Conservation (phyloP, 2,797 vertebrate species). For the Oryzias dopingdopingensis region DNA sequence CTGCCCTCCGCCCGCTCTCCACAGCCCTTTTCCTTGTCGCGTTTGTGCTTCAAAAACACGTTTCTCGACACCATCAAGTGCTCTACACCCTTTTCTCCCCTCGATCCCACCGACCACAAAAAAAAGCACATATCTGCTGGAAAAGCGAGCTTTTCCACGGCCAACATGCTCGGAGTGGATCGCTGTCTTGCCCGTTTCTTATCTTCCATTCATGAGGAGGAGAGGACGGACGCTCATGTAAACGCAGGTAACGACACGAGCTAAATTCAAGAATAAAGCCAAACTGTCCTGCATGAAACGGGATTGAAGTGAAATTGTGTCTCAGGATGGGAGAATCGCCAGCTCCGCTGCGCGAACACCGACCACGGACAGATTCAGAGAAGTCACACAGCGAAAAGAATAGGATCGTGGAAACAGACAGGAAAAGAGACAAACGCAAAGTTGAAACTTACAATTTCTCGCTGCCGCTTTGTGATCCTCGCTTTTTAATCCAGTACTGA, state of each 20-base stretch:
- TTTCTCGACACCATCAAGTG: slow-evolving; percentile 62
- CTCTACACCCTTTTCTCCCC: slow-evolving; percentile 27
- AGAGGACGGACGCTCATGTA: slow-evolving; percentile 83
- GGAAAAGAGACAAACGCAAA: slow-evolving; percentile 84
- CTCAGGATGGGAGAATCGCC: slow-evolving; percentile 55
- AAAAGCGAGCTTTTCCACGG: slow-evolving; percentile 72
- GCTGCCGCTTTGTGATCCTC: slow-evolving; percentile 88
- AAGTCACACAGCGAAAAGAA: slow-evolving; percentile 69
- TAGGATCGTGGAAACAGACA: slow-evolving; percentile 75
- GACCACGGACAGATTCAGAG: slow-evolving; percentile 49
- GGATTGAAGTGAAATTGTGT: slow-evolving; percentile 72
- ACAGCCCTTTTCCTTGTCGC: slow-evolving; percentile 49
- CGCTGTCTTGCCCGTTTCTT: slow-evolving; percentile 76
- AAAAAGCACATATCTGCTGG: slow-evolving; percentile 64
- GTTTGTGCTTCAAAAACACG: slow-evolving; percentile 66
- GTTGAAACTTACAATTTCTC: slow-evolving; percentile 97
- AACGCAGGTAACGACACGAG: slow-evolving; percentile 82
- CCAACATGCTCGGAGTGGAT: slow-evolving; percentile 71
- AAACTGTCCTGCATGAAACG: slow-evolving; percentile 74
- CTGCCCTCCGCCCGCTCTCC: slow-evolving; percentile 65
- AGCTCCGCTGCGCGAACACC: slow-evolving; percentile 60
- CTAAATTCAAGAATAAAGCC: slow-evolving; percentile 62
- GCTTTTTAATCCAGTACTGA: slow-evolving; percentile 92
- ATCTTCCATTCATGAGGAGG: slow-evolving; percentile 78
- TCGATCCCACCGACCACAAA: slow-evolving; percentile 30